Percentiles rank a stretch among this genome's conserved stretches.
Conservation (phyloP, 2,113 vertebrate genomes). For the Perccottus glenii region DNA sequence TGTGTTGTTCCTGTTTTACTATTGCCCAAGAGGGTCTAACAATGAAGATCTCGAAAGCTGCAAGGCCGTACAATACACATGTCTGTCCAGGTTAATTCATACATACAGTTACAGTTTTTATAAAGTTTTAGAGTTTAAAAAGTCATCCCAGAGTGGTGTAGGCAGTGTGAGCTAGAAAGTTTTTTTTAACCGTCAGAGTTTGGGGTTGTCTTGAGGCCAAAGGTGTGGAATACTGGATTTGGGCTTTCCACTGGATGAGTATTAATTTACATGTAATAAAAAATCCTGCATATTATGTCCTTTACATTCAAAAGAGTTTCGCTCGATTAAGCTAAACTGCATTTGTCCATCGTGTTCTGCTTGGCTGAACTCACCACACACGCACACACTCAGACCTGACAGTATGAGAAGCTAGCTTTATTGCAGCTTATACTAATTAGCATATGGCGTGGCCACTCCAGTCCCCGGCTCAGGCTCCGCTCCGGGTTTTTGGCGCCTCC, state of each 20-base stretch:
- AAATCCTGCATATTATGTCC: neutral
- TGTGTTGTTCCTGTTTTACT: no score
- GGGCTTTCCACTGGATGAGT: neutral
- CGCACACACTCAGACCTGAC: neutral
- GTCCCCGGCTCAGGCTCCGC: conserved; percentile 13
- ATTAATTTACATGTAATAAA: neutral
- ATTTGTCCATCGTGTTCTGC: neutral
- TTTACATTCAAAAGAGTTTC: neutral
- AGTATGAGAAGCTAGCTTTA: conserved; percentile 1
- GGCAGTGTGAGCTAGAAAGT: conserved; percentile 8
- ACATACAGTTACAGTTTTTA: no score
- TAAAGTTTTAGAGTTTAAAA: neutral
- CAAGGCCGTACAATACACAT: no score
- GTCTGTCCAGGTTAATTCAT: no score
- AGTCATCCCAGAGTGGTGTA: neutral
- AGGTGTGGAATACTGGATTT: neutral
- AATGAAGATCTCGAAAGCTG: no score
- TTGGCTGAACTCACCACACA: no score
- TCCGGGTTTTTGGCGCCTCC: conserved; percentile 63
- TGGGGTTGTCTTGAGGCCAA: conserved; percentile 1
- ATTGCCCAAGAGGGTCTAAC: no score
- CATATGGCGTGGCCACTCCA: conserved; percentile 36
- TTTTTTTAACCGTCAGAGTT: conserved; percentile 1
- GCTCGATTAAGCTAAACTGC: neutral
- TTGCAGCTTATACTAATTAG: conserved; percentile 28